A percentile compares a stretch with the other conserved stretches of the same genome.
Conservation (phyloP, 2,888 invertebrate species). For the Andrena chrysosceles region DNA sequence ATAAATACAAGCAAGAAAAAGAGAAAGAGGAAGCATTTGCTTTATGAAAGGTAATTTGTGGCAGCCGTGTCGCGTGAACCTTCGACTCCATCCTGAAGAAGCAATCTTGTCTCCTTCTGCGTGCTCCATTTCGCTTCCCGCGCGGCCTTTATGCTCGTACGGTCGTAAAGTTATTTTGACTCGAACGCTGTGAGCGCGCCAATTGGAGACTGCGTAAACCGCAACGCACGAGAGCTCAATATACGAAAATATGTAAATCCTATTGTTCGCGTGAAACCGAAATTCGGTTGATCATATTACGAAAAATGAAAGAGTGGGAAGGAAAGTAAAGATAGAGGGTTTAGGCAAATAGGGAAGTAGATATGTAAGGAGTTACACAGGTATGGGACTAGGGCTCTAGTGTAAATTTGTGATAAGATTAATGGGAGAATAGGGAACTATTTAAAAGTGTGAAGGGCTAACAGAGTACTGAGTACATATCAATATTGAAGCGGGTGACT, state of each 20-base stretch:
- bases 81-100: constrained; percentile 20
- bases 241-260: not conserved
- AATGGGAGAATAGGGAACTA: no score
- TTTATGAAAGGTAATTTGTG: constrained; percentile 61
- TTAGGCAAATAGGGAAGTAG: not conserved
- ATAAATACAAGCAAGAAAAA: constrained; percentile 42
- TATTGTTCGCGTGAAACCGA: not conserved
- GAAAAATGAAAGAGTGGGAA: not conserved
- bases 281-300: not conserved
- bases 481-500: no score
- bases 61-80: constrained; percentile 47
- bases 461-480: no score
- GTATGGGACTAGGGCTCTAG: no score
- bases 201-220: constrained; percentile 1
- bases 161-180: constrained; percentile 67
- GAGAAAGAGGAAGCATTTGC: constrained; percentile 21
- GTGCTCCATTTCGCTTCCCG: constrained; percentile 5
- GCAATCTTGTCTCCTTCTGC: constrained; percentile 27
- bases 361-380: not conserved
- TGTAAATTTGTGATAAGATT: no score
- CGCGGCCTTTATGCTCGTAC: constrained; percentile 10
- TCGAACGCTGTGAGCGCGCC: constrained; percentile 28
- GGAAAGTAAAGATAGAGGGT: not conserved
- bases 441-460: no score
- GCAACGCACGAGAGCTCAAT: not conserved